Evolutionary conservation across 2,888 invertebrate genomes (phyloP).

Genomic region (Agriopis marginaria): DNA sequence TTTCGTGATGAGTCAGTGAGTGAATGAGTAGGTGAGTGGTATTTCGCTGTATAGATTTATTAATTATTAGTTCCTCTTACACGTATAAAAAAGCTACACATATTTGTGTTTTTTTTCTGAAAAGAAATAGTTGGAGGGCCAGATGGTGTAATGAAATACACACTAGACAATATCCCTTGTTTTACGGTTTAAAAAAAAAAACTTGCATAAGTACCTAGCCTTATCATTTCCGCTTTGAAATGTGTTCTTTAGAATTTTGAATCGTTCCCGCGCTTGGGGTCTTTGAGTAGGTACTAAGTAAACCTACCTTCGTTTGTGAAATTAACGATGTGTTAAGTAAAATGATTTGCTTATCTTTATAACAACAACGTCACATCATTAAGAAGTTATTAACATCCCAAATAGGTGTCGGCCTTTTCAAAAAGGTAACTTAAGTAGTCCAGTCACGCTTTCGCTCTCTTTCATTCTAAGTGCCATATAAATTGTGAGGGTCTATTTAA

Average conservation of each 20-base stretch:
- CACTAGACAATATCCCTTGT: too few species aligned
- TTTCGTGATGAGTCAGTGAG: too few species aligned
- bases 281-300: slow-evolving; percentile 6
- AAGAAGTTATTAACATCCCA: slow-evolving; percentile 32
- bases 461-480: slow-evolving; percentile 61
- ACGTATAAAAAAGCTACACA: too few species aligned
- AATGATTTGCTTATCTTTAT: slow-evolving; percentile 31
- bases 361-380: slow-evolving; percentile 24
- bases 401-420: slow-evolving; percentile 20
- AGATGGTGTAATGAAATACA: too few species aligned
- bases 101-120: too few species aligned
- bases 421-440: slow-evolving; percentile 49
- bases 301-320: slow-evolving; percentile 13
- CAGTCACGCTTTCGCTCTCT: slow-evolving; percentile 56
- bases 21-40: too few species aligned
- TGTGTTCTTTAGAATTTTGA: not conserved
- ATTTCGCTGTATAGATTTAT: too few species aligned
- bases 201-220: not conserved
- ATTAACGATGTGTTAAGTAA: slow-evolving; percentile 32
- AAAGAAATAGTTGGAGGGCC: too few species aligned
- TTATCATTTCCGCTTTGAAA: not conserved
- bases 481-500: slow-evolving; percentile 70
- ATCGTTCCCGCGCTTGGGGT: slow-evolving; percentile 1
- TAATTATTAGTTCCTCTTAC: too few species aligned
- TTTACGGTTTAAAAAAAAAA: not conserved